phyloP scores from a whole-genome alignment of 2,797 vertebrate species.

The Pangasius sanitwongsei region DNA sequence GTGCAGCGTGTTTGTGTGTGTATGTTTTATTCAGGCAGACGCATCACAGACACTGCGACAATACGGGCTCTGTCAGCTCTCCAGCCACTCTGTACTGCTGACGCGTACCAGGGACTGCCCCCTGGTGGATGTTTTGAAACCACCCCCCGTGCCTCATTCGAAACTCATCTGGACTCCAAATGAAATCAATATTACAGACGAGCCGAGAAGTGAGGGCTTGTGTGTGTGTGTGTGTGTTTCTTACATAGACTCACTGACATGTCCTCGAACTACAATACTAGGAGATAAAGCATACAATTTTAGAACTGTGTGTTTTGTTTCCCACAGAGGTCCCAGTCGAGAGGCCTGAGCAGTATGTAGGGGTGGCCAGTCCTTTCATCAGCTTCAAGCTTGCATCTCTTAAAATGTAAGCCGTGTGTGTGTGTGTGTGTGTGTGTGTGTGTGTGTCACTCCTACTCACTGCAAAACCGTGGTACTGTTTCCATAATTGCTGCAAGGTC shows the following conservation, averaged over 20 bases:
- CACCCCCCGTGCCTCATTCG: conserved; percentile 78
- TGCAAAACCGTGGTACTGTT: not conserved
- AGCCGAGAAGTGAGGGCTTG: conserved; percentile 77
- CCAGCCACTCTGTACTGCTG: conserved; percentile 85
- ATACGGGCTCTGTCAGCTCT: conserved; percentile 81
- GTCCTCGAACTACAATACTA: not conserved
- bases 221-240: conserved; percentile 2
- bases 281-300: not conserved
- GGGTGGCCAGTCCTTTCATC: conserved; percentile 86
- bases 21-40: conserved; percentile 72
- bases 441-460: not conserved
- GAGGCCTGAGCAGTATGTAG: conserved; percentile 82
- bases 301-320: conserved; percentile 15
- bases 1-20: conserved; percentile 27
- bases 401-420: conserved; percentile 35
- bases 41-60: conserved; percentile 84
- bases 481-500: not conserved
- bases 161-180: conserved; percentile 85
- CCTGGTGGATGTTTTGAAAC: conserved; percentile 71
- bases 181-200: conserved; percentile 75
- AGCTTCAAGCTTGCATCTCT: conserved; percentile 65
- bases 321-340: conserved; percentile 73
- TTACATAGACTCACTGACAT: too few species aligned
- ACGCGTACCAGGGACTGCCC: conserved; percentile 84
- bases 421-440: conserved; percentile 50